Evolutionary conservation across 1,140 invertebrate species (phyloP).

Genomic region (Nasonia giraulti): DNA sequence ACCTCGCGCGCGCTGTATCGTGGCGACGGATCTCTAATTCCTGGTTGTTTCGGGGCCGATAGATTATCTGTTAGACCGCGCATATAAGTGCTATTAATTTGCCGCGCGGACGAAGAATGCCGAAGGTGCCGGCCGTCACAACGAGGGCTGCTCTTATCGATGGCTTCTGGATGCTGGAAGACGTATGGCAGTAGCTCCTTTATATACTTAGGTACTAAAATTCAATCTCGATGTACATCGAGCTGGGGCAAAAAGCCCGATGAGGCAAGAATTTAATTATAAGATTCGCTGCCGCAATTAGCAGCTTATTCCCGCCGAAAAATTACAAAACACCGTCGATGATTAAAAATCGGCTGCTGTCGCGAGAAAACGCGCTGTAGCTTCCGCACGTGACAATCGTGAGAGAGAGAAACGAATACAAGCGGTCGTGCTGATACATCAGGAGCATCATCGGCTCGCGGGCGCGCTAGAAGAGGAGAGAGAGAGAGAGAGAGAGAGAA

Average conservation of each 20-base stretch:
- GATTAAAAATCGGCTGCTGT: neutral
- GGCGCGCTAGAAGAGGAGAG: conserved; percentile 10
- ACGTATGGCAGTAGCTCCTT: neutral
- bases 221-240: no score
- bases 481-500: conserved; percentile 52
- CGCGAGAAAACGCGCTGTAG: neutral
- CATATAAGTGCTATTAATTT: conserved; percentile 44
- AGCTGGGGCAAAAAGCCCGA: neutral
- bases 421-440: neutral
- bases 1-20: no score
- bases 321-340: neutral
- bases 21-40: no score
- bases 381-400: neutral
- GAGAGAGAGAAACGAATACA: neutral
- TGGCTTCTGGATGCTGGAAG: neutral
- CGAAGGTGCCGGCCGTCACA: neutral
- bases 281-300: neutral
- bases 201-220: neutral
- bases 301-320: neutral
- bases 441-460: neutral
- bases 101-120: conserved; percentile 46
- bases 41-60: no score
- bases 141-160: neutral
- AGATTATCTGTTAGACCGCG: neutral
- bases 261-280: neutral